A percentile compares a stretch with the other conserved stretches of the same genome.
Conservation (phyloP, 1,140 invertebrate species). For the Lordiphosa collinella region DNA sequence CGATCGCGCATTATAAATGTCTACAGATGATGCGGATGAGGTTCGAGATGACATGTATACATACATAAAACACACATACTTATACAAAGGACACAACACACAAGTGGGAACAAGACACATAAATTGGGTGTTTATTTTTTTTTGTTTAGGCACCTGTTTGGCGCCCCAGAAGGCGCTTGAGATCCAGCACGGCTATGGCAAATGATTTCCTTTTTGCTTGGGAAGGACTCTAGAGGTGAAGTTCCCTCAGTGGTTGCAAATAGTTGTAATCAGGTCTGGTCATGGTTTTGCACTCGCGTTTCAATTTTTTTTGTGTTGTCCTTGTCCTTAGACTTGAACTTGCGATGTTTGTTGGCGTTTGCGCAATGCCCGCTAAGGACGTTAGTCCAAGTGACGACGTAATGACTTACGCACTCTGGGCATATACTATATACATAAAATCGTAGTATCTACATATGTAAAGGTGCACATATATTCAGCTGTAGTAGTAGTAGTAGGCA, state of each 20-base stretch:
- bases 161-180: constrained; percentile 42
- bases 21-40: constrained; percentile 2
- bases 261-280: constrained; percentile 43
- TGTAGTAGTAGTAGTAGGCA: constrained; percentile 41
- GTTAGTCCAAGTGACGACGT: constrained; percentile 63
- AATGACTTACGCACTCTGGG: constrained; percentile 64
- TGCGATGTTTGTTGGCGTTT: constrained; percentile 46
- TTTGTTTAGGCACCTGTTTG: constrained; percentile 52
- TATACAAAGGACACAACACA: constrained; percentile 18
- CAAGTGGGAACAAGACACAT: constrained; percentile 24
- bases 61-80: constrained; percentile 11
- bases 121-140: constrained; percentile 4
- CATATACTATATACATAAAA: constrained; percentile 17
- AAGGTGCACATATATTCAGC: constrained; percentile 8
- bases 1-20: constrained; percentile 76
- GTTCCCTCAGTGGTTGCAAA: constrained; percentile 4
- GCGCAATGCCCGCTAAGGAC: constrained; percentile 53
- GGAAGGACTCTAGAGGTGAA: constrained; percentile 2
- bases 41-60: constrained; percentile 1
- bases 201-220: constrained; percentile 5
- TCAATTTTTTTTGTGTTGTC: constrained; percentile 18
- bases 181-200: constrained; percentile 56
- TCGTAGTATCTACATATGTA: constrained; percentile 13
- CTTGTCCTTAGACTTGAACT: constrained; percentile 72
- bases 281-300: constrained; percentile 27